Base-by-base conservation (phyloP, 2,888 invertebrate species). In the Chymomyza procnemis region DNA sequence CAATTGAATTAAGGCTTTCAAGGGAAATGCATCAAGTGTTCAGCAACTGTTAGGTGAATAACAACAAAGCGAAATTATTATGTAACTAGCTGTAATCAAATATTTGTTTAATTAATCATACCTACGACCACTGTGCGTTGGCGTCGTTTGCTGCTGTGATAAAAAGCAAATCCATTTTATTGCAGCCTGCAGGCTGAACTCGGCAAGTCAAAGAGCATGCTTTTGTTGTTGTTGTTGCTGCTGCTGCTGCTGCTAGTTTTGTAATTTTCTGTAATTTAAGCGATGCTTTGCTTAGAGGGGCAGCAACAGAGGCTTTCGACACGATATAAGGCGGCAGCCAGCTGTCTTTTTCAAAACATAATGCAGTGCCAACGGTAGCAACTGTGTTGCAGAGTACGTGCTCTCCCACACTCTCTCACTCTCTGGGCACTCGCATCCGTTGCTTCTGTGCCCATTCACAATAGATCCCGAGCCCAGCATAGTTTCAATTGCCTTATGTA, bases 201-300 rank as follows among this genome's bases (percentile, higher is more conserved):
- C 66, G 61, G 67, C 71, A 84, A 80, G 81, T 81, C 84, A 81
- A 84, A 84, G 84, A 79, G 84, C 84, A 81, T 61, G 54, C 19
- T 16, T 21, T 22, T 48, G 48, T 19, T 69, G 64, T 47, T 78
- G 70, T 34, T 68, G 67, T 69, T 73, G 61, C 6, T 64, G 67
- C 30, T 57, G 67, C 63, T 69, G 70, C 59, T 48, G 63, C 57
- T 57, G 63, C 18, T 59, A n/a, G n/a, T n/a, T 19, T 66, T 81
- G 82, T 85, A 85, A 85, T 85, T 81, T 82, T 75, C 75, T 80
- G 78, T 78, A 82, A 85, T 81, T 81, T 80, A 78, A 68, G 21
- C 69, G 78, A 26, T 26, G 26, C 26, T n/a, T n/a, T 26, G 26
- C 4, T 6, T 8, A 26, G 26, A 26, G 26, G 8, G 4, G 26